phyloP scores from a whole-genome alignment of 2,113 vertebrate species.

The Coryphaenoides rupestris region DNA sequence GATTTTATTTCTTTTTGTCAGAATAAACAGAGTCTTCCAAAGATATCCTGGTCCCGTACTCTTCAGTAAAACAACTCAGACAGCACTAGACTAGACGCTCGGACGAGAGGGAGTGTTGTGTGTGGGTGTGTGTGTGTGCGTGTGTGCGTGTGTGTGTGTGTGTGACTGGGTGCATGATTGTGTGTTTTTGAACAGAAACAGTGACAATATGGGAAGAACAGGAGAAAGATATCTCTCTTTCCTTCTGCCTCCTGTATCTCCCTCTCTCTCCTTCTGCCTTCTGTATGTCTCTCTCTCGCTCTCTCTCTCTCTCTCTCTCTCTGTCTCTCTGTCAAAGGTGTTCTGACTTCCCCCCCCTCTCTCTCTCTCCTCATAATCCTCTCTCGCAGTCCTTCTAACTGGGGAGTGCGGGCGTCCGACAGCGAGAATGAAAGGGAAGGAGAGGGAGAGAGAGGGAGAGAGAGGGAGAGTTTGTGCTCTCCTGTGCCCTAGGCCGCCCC shows the following conservation, averaged over 20 bases:
- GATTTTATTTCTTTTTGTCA: too few relatives aligned
- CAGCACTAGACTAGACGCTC: too few relatives aligned
- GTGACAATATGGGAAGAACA: neutral
- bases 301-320: neutral
- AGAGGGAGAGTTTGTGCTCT: conserved; percentile 28
- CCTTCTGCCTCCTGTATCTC: too few relatives aligned
- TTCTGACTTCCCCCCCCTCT: conserved; percentile 49
- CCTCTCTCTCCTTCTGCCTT: neutral
- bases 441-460: conserved; percentile 11
- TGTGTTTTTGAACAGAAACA: too few relatives aligned
- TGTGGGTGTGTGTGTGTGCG: too few relatives aligned
- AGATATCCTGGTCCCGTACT: too few relatives aligned
- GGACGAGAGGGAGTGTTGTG: too few relatives aligned
- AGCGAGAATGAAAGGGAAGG: conserved; percentile 16
- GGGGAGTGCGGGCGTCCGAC: conserved; percentile 34
- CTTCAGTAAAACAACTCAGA: too few relatives aligned
- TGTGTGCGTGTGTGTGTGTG: too few relatives aligned
- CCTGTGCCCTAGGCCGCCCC: conserved; percentile 21
- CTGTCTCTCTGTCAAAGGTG: conserved; percentile 32
- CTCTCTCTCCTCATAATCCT: conserved; percentile 55
- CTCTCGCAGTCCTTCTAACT: conserved; percentile 43
- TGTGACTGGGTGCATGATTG: too few relatives aligned
- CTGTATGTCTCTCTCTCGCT: neutral
- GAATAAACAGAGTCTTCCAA: too few relatives aligned
- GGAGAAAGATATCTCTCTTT: neutral